Evolutionary conservation across 2,888 invertebrate species (phyloP), one percentile per base, ranked within the genome.

Genomic region (Xanthia icteritia): DNA sequence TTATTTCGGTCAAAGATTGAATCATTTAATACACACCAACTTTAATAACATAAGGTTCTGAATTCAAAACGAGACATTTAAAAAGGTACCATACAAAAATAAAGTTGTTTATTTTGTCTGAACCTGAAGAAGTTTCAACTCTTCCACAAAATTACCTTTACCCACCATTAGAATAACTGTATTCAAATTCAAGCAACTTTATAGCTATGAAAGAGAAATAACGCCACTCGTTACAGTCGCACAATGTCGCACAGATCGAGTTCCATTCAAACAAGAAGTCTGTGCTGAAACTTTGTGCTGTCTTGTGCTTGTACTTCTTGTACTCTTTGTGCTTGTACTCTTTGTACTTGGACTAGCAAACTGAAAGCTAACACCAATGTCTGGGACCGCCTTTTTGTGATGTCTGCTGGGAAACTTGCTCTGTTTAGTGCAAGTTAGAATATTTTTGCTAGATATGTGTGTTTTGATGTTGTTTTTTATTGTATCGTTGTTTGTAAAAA

Each of bases 191-290:
- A 8, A 60, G 36, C 56, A 76, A 77, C 31, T 82, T 85, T 66
- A 70, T 17, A 70, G 63, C 63, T 64, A 66, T 56, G 61, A 64
- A 82, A 82, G 73, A 73, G 77, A 67, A 67, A 81, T 77, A 86
- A 88, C 69, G 48, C 67, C 66, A 70, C 70, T 79, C 60, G 76
- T 88, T 81, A 80, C 73, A 73, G 31, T 61, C 4, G 58, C 64
- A 69, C 73, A 69, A 71, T 72, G 73, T 84, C 76, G 68, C 48
- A 42, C 48, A 76, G 81, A 88, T 82, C 83, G 71, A 85, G 79
- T 88, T 85, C 60, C 36, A 81, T 82, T 73, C 82, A 77, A 87
- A 83, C 86, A 81, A 79, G 77, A 85, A 84, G 74, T 60, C 79
- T 63, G 64, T 74, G 48, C 69, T 64, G 45, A 67, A 88, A 88